Percentiles rank a stretch among this genome's conserved stretches.
phyloP scores from a whole-genome alignment of 2,797 vertebrate species.

The Crenuchus spilurus region DNA sequence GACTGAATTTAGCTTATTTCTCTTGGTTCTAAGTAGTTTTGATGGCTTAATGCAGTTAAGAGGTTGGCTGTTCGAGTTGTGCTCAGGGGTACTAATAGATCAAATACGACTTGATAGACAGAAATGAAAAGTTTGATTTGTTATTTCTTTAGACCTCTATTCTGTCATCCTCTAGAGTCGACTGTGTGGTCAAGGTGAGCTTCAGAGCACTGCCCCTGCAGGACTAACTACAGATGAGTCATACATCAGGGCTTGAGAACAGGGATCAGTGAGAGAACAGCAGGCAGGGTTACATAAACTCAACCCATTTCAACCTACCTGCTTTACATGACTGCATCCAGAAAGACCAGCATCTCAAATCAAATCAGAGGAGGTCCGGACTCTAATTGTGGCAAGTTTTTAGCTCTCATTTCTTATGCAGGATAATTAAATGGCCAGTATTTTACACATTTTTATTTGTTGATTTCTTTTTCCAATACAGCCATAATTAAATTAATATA shows the following conservation, averaged over 20 bases:
- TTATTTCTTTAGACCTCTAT: not conserved
- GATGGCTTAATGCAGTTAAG: not conserved
- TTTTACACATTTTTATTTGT: too few species aligned
- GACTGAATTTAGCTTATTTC: too few species aligned
- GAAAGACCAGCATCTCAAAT: too few species aligned
- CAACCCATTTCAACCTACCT: not conserved
- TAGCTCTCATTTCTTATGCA: too few species aligned
- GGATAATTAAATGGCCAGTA: too few species aligned
- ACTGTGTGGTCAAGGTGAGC: slow-evolving; percentile 1
- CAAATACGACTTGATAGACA: not conserved
- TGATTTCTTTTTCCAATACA: too few species aligned
- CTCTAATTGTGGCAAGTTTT: too few species aligned
- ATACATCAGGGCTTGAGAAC: not conserved
- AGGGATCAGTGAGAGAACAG: not conserved
- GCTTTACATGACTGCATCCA: too few species aligned
- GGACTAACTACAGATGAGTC: not conserved
- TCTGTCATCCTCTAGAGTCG: not conserved
- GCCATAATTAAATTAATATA: too few species aligned
- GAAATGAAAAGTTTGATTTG: not conserved
- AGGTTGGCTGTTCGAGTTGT: not conserved
- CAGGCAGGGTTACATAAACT: not conserved
- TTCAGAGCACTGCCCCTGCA: not conserved
- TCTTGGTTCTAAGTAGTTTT: too few species aligned
- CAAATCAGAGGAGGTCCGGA: too few species aligned
- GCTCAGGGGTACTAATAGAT: not conserved